Evolutionary conservation across 2,888 invertebrate species (phyloP).

Genomic region (Epistrophella euchroma): DNA sequence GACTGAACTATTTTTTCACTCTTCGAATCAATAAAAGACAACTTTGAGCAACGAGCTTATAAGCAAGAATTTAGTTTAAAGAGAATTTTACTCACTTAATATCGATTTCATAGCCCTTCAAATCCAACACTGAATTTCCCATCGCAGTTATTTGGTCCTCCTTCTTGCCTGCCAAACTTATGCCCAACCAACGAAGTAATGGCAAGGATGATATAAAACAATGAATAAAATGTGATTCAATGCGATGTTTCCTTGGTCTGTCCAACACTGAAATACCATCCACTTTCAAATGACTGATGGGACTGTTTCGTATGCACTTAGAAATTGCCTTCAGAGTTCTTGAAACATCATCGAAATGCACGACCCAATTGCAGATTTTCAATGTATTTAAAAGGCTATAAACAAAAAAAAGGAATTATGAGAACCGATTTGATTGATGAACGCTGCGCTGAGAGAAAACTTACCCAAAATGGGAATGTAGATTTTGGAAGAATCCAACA

Average conservation of each 20-base stretch:
- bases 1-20: too few species aligned
- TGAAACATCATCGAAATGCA: slow-evolving; percentile 79
- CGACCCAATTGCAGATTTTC: slow-evolving; percentile 80
- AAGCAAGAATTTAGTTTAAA: neutral
- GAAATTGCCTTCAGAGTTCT: slow-evolving; percentile 79
- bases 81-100: slow-evolving; percentile 78
- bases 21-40: neutral
- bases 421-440: too few species aligned
- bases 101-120: slow-evolving; percentile 80
- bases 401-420: slow-evolving; percentile 5
- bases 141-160: slow-evolving; percentile 80
- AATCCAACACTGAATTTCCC: slow-evolving; percentile 79
- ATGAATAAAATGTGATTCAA: slow-evolving; percentile 79
- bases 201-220: slow-evolving; percentile 79
- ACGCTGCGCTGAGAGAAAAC: too few species aligned
- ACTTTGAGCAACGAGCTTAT: neutral
- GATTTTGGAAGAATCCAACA: slow-evolving; percentile 84
- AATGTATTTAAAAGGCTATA: slow-evolving; percentile 79
- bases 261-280: slow-evolving; percentile 80
- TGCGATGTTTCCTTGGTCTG: slow-evolving; percentile 78
- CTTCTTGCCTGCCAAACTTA: slow-evolving; percentile 79
- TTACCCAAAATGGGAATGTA: slow-evolving; percentile 83
- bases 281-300: slow-evolving; percentile 80
- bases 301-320: slow-evolving; percentile 79
- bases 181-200: slow-evolving; percentile 79